phyloP scores from a whole-genome alignment of 2,888 invertebrate species.

The Zonitis immaculata region DNA sequence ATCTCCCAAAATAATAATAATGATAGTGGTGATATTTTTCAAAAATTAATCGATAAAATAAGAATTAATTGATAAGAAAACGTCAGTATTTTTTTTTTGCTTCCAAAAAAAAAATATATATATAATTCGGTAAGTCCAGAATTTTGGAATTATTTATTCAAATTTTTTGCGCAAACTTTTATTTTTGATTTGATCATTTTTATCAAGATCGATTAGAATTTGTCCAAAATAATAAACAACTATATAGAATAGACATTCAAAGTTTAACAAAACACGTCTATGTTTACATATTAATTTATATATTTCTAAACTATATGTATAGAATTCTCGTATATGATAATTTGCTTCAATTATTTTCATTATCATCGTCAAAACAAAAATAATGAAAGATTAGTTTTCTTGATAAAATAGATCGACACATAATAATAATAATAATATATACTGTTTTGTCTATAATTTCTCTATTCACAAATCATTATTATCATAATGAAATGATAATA shows the following conservation, averaged over 20 bases:
- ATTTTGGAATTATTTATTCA: background rate
- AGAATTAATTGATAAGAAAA: too few species aligned
- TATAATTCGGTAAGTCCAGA: background rate
- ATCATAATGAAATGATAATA: too few species aligned
- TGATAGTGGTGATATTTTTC: too few species aligned
- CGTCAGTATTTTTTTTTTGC: background rate
- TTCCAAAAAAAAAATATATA: background rate
- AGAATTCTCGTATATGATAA: too few species aligned
- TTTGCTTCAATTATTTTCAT: too few species aligned
- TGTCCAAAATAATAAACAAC: background rate
- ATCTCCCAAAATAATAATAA: too few species aligned
- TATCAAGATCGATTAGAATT: background rate
- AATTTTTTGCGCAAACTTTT: background rate
- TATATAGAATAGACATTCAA: background rate
- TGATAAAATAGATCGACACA: too few species aligned
- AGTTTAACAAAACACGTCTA: background rate
- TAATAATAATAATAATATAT: too few species aligned
- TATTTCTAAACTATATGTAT: background rate
- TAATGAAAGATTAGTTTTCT: background rate
- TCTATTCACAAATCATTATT: too few species aligned
- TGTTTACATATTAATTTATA: background rate
- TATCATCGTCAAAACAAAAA: background rate
- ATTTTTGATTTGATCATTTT: too few species aligned
- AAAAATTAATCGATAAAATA: too few species aligned
- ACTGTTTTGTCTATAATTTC: conserved; percentile 1